A percentile compares a stretch with the other conserved stretches of the same genome.
phyloP scores from a whole-genome alignment of 2,888 invertebrate species.

The Pantelozetes paolii region DNA sequence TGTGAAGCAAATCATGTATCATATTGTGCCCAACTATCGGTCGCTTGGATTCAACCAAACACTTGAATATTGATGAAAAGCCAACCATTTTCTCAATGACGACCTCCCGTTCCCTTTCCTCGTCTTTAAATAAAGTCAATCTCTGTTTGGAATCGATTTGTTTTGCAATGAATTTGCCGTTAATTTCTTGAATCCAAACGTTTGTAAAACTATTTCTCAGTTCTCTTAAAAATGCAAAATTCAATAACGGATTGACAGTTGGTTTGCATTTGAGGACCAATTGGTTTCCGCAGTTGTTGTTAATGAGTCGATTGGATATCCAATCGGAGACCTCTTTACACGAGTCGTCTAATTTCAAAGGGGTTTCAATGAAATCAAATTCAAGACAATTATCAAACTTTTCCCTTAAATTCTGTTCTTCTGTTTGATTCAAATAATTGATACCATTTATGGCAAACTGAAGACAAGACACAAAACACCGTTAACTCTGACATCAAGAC shows the following conservation, averaged over 20 bases:
- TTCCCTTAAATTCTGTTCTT: conserved; percentile 48
- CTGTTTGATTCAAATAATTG: conserved; percentile 60
- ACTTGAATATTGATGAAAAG: conserved; percentile 64
- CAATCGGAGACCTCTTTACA: neutral
- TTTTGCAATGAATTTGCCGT: conserved; percentile 35
- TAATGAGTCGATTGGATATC: neutral
- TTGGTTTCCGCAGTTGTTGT: conserved; percentile 28
- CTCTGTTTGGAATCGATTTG: conserved; percentile 55
- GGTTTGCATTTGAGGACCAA: conserved; percentile 34
- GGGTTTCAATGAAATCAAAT: conserved; percentile 2
- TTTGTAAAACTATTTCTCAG: neutral
- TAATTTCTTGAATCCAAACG: conserved; percentile 15
- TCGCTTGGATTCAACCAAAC: conserved; percentile 61
- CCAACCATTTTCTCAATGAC: conserved; percentile 60
- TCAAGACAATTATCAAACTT: conserved; percentile 25
- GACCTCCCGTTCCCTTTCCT: neutral
- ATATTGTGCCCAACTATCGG: conserved; percentile 73
- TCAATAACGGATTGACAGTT: conserved; percentile 18
- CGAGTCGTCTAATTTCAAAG: neutral
- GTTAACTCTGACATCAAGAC: neutral
- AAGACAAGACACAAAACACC: neutral
- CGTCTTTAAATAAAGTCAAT: neutral
- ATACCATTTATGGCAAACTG: conserved; percentile 67
- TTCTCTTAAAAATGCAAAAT: conserved; percentile 25
- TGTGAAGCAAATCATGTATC: conserved; percentile 64